These are phyloP conservation scores for Sapajus apella DNA, from an alignment of 2,113 vertebrate species.

Conservation along the genomic window DNA sequence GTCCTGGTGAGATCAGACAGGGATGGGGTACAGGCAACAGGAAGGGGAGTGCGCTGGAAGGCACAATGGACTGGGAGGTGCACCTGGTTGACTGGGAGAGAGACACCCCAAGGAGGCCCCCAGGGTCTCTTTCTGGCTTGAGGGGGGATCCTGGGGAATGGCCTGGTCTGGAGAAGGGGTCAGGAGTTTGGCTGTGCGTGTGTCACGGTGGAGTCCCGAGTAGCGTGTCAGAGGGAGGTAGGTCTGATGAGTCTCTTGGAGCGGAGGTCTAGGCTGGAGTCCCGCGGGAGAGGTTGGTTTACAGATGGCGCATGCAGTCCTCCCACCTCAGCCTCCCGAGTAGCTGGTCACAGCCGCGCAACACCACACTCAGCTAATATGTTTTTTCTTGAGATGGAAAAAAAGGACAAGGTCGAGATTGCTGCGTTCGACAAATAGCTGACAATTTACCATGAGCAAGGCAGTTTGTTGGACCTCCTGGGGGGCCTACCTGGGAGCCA, in stretches of 20 bases:
- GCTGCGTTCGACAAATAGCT: fast-evolving
- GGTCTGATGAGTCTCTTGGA: not conserved
- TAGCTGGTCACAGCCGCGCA: too few species aligned
- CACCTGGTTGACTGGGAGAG: fast-evolving
- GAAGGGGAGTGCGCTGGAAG: not conserved
- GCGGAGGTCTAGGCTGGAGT: not conserved
- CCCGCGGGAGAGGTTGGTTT: not conserved
- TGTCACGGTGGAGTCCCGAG: not conserved
- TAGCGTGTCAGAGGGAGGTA: not conserved
- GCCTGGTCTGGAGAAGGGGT: not conserved
- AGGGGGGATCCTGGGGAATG: not conserved
- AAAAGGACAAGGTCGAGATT: not conserved
- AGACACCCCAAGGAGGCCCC: not conserved
- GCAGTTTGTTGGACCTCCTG: not conserved
- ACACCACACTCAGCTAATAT: too few species aligned
- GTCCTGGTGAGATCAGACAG: not conserved
- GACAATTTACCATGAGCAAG: not conserved
- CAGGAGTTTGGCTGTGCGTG: not conserved
- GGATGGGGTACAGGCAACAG: not conserved
- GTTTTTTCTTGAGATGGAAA: not conserved
- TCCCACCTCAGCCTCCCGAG: too few species aligned
- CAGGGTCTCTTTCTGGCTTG: not conserved
- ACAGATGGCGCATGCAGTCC: fast-evolving
- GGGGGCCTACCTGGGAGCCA: not conserved
- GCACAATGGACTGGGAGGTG: not conserved